A percentile compares a stretch with the other conserved stretches of the same genome.
phyloP scores from a whole-genome alignment of 1,140 invertebrate species.

The Acromyrmex echinatior region DNA sequence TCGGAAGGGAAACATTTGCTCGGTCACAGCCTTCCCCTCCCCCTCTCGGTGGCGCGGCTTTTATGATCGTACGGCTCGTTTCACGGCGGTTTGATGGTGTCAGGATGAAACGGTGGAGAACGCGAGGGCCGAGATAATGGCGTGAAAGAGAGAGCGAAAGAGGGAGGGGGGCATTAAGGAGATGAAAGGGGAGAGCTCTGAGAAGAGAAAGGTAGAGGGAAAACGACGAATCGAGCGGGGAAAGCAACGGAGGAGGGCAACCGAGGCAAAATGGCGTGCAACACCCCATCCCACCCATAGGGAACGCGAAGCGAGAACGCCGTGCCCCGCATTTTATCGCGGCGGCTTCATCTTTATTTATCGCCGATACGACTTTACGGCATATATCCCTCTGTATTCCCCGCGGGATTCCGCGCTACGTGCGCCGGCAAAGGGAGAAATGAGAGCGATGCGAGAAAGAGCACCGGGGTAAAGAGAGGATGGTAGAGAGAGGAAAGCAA shows the following conservation, averaged over 20 bases:
- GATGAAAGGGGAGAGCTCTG: slow-evolving; percentile 6
- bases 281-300: slow-evolving; percentile 4
- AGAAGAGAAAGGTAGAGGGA: slow-evolving; percentile 19
- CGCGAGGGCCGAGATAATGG: slow-evolving; percentile 58
- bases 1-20: background rate
- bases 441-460: slow-evolving; percentile 6
- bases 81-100: slow-evolving; percentile 69
- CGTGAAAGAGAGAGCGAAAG: background rate
- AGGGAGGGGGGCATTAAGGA: background rate
- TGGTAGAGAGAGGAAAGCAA: background rate
- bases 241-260: background rate
- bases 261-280: slow-evolving; percentile 56
- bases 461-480: background rate
- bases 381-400: slow-evolving; percentile 69
- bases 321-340: slow-evolving; percentile 74
- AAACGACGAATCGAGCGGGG: slow-evolving; percentile 24
- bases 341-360: slow-evolving; percentile 75
- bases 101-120: slow-evolving; percentile 65
- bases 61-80: slow-evolving; percentile 69
- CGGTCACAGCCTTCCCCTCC: background rate
- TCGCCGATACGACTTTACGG: slow-evolving; percentile 74
- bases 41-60: slow-evolving; percentile 34
- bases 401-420: slow-evolving; percentile 50
- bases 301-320: slow-evolving; percentile 53
- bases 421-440: slow-evolving; percentile 26